Evolutionary conservation across 23 tunicate genomes (phyloP).

Genomic region (Aplidium turbinatum): DNA sequence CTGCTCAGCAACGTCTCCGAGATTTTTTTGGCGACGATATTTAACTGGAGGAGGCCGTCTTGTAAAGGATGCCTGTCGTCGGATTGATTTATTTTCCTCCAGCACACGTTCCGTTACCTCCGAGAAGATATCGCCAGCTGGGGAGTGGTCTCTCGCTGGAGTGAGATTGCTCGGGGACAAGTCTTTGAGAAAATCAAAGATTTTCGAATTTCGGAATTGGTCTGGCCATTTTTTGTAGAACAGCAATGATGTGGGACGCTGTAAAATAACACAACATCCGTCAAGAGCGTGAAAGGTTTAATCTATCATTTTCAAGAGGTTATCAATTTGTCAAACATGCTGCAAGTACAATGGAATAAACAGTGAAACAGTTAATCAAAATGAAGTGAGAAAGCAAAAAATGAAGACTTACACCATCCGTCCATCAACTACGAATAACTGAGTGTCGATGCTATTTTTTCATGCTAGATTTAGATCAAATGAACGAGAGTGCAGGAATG

Average conservation of each 20-base stretch:
- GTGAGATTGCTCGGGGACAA: constrained; percentile 29
- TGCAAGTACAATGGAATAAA: no score
- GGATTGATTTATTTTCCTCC: constrained; percentile 33
- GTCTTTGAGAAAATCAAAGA: constrained; percentile 25
- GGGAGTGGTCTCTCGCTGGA: neutral
- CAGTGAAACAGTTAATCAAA: no score
- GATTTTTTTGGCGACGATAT: neutral
- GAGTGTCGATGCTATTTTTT: no score
- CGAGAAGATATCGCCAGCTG: constrained; percentile 45
- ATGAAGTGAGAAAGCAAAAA: no score
- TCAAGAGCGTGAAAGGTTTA: no score
- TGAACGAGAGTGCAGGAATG: no score
- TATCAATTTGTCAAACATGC: no score
- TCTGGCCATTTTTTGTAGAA: constrained; percentile 2
- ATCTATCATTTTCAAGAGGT: no score
- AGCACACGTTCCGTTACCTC: constrained; percentile 58
- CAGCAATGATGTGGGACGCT: constrained; percentile 49
- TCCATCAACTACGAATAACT: no score
- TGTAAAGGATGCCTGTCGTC: constrained; percentile 54
- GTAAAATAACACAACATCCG: constrained; percentile 2
- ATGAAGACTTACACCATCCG: no score
- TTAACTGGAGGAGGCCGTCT: neutral
- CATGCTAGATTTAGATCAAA: no score
- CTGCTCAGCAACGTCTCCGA: no score
- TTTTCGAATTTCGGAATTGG: neutral